Base-by-base conservation (phyloP, 2,888 invertebrate genomes). In the Leptarthrus brevirostris region DNA sequence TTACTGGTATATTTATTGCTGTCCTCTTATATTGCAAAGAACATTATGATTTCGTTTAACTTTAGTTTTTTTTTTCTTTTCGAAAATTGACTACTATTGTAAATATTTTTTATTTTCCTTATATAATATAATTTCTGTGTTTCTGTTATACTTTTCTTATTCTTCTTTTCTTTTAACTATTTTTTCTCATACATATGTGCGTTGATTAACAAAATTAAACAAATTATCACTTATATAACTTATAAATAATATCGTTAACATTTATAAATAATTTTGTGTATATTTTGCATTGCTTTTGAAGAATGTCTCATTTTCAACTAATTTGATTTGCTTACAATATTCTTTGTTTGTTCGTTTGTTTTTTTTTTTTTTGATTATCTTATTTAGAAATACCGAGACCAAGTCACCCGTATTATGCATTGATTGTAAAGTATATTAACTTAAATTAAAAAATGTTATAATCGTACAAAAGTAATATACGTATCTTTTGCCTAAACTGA, bases 211-310 rank as follows among this genome's bases (percentile, higher is more conserved):
- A 47, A 56, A 72, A 72, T 26, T 26, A 72, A 47, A 72, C 22
- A 26, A 72, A 54, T 44, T n/a, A 72, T 47, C 56, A 72, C 54
- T 36, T 54, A 71, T n/a, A 20, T 40, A 71, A 54, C 54, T 71
- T 71, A 56, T 26, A 44, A 56, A 56, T 71, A 71, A 71, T 44
- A 44, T 61, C 20, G n/a, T 69, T 52, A 69, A 52, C 69, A 69
- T 69, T 34, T 44, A 69, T 69, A 69, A 69, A 69, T 34, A 69
- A 34, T 69, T 69, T 52, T 34, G 30, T 52, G 52, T 69, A 69
- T 69, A 69, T 52, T 61, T 49, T 69, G 69, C 69, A 69, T 69
- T 69, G 69, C 52, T 69, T 69, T 30, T 69, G 14, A 69, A 69
- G 69, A 69, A 69, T 69, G 69, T 69, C 69, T 69, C 52, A 52